Evolutionary conservation across 1,140 invertebrate genomes (phyloP).

Genomic region (Drosophila murphyi): DNA sequence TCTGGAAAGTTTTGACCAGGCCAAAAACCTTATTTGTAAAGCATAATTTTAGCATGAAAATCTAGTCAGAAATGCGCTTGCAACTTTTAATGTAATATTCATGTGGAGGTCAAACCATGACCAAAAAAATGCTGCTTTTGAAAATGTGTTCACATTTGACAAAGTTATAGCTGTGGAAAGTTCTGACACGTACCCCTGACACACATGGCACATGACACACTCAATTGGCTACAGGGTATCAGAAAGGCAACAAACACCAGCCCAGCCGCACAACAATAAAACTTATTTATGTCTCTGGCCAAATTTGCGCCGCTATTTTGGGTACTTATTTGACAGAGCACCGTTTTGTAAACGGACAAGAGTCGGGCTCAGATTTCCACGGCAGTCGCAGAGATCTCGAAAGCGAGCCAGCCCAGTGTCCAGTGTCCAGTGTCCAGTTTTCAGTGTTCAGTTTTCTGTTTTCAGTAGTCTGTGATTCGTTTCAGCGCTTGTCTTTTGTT

Average conservation of each 20-base stretch:
- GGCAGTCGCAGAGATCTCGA: not conserved
- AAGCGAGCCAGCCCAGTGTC: not conserved
- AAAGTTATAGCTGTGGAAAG: no score
- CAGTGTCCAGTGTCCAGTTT: no score
- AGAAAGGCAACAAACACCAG: conserved; percentile 15
- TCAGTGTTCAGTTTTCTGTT: not conserved
- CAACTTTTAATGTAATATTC: no score
- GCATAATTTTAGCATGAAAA: no score
- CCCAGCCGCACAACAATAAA: conserved; percentile 68
- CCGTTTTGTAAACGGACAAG: conserved; percentile 63
- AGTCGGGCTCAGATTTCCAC: conserved; percentile 67
- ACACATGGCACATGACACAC: not conserved
- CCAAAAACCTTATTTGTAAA: no score
- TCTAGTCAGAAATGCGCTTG: no score
- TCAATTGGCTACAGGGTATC: not conserved
- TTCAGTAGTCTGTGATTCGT: conserved; percentile 38
- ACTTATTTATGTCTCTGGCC: conserved; percentile 82
- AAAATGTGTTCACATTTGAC: no score
- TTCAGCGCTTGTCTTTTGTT: conserved; percentile 80
- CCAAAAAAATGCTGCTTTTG: no score
- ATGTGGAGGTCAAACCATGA: no score
- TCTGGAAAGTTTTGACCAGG: no score
- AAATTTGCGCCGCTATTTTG: conserved; percentile 80
- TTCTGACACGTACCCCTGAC: not conserved
- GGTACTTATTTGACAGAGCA: conserved; percentile 79